phyloP scores from a whole-genome alignment of 1,140 invertebrate species.

The Cyclargus thomasi region DNA sequence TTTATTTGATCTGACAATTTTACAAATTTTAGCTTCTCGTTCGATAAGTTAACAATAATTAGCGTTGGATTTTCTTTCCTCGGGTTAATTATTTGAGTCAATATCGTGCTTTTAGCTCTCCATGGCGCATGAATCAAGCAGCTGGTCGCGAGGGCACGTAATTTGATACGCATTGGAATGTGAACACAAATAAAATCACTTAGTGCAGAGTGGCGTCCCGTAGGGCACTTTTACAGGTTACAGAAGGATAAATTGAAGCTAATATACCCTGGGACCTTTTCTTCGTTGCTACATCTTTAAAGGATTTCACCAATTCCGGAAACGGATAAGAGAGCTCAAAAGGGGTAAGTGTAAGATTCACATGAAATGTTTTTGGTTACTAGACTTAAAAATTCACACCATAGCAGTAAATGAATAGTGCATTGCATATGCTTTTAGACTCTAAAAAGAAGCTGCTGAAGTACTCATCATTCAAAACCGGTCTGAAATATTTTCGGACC shows the following conservation, averaged over 20 bases:
- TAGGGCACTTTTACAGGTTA: slow-evolving; percentile 49
- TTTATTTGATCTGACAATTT: not conserved
- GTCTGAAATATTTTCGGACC: not conserved
- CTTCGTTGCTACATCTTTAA: not conserved
- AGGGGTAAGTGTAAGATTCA: not conserved
- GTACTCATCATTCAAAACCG: not conserved
- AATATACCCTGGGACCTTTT: slow-evolving; percentile 13
- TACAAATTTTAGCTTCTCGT: not conserved
- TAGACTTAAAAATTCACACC: too few relatives aligned
- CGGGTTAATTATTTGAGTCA: slow-evolving; percentile 46
- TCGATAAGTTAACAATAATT: not conserved
- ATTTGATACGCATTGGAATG: slow-evolving; percentile 70
- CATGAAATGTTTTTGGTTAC: too few relatives aligned
- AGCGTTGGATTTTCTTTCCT: not conserved
- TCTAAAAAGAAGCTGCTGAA: too few relatives aligned
- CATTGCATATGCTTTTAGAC: too few relatives aligned
- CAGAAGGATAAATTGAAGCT: slow-evolving; percentile 27
- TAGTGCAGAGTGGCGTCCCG: slow-evolving; percentile 62
- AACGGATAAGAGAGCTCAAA: not conserved
- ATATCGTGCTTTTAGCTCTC: slow-evolving; percentile 52
- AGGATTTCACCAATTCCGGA: not conserved
- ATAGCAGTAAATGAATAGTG: too few relatives aligned
- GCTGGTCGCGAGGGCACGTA: slow-evolving; percentile 58
- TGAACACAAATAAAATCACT: slow-evolving; percentile 73
- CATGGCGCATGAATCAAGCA: slow-evolving; percentile 62